These are phyloP conservation scores for Hanleya hanleyi DNA, from an alignment of 2,888 invertebrate species.

Conservation along the genomic window DNA sequence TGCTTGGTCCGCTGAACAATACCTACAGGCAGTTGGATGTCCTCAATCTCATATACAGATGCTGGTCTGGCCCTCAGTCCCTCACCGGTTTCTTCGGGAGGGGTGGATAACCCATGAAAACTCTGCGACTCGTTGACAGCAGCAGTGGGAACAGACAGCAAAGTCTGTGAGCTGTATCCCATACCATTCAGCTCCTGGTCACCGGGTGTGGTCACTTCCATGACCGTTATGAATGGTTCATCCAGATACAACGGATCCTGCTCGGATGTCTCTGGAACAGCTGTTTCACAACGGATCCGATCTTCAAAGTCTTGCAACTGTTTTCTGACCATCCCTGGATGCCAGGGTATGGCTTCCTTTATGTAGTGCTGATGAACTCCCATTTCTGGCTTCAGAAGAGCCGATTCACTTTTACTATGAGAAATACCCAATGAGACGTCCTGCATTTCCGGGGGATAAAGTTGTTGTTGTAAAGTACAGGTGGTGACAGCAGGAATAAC, in stretches of 20 bases:
- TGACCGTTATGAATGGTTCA: too few species aligned
- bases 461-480: not conserved
- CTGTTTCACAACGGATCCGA: conserved; percentile 47
- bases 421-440: too few species aligned
- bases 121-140: not conserved
- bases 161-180: too few species aligned
- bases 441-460: not conserved
- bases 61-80: not conserved
- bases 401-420: not conserved
- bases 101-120: not conserved
- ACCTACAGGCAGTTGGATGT: conserved; percentile 80
- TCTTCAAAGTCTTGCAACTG: conserved; percentile 79
- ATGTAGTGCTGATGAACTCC: conserved; percentile 72
- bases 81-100: not conserved
- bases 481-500: not conserved
- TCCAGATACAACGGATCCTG: not conserved
- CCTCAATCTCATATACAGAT: conserved; percentile 77
- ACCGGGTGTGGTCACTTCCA: not conserved
- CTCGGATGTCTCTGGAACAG: not conserved
- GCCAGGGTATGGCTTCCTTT: conserved; percentile 80
- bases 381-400: not conserved
- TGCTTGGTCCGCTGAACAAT: conserved; percentile 79
- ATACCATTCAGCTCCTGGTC: too few species aligned
- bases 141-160: conserved; percentile 6
- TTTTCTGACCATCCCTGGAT: conserved; percentile 81